Evolutionary conservation across 2,113 vertebrate genomes (phyloP).

Genomic region (zebrafish (Danio rerio)): DNA sequence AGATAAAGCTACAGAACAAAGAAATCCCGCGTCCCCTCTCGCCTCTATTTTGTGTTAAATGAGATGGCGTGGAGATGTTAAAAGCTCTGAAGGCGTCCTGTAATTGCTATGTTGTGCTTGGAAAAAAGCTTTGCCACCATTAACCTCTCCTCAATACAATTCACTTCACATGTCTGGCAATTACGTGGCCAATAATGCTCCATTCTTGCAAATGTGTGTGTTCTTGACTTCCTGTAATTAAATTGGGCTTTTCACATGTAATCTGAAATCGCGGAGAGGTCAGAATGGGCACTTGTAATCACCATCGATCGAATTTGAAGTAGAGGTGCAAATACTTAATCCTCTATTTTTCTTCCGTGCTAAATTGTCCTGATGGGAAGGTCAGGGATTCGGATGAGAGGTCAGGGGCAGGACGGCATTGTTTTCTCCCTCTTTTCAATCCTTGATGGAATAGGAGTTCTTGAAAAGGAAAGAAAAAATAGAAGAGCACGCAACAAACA

Average conservation of each 20-base stretch:
- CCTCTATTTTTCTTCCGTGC: conserved; percentile 44
- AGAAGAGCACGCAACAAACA: conserved; percentile 3
- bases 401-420: conserved; percentile 62
- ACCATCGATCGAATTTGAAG: conserved; percentile 66
- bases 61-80: conserved; percentile 72
- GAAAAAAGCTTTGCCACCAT: conserved; percentile 80
- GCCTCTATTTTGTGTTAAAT: conserved; percentile 63
- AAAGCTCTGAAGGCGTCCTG: conserved; percentile 78
- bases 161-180: conserved; percentile 73
- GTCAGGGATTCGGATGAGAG: conserved; percentile 59
- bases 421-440: conserved; percentile 52
- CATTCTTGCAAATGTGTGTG: conserved; percentile 61
- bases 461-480: not conserved
- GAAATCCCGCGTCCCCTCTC: conserved; percentile 44
- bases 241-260: conserved; percentile 74
- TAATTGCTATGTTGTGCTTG: conserved; percentile 82
- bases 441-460: conserved; percentile 46
- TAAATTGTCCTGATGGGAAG: conserved; percentile 65
- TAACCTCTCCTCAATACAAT: conserved; percentile 82
- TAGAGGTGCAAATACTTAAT: conserved; percentile 53
- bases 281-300: conserved; percentile 64
- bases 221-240: conserved; percentile 75
- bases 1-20: conserved; percentile 49
- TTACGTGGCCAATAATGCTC: conserved; percentile 69
- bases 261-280: conserved; percentile 69